phyloP scores from a whole-genome alignment of 2,888 invertebrate genomes.

The Sminthurinus aureus region DNA sequence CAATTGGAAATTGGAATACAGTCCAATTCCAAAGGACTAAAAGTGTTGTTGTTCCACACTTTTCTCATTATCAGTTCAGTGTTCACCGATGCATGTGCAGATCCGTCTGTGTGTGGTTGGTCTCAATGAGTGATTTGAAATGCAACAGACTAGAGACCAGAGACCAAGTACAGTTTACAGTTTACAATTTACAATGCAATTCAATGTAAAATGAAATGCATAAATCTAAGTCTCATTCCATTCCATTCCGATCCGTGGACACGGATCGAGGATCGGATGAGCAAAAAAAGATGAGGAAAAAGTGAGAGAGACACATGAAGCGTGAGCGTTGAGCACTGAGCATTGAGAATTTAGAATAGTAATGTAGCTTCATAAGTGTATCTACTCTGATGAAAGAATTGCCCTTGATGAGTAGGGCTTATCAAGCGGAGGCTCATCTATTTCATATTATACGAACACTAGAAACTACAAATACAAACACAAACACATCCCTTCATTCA shows the following conservation, averaged over 20 bases:
- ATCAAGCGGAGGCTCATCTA: not conserved
- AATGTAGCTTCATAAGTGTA: conserved; percentile 12
- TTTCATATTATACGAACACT: not conserved
- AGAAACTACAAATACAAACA: not conserved
- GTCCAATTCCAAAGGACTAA: not conserved
- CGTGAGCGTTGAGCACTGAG: too few species aligned
- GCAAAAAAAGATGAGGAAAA: not conserved
- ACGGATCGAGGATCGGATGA: too few species aligned
- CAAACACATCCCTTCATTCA: not conserved
- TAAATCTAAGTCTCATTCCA: too few species aligned
- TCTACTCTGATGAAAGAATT: conserved; percentile 32
- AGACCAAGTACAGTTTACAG: too few species aligned
- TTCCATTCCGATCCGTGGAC: too few species aligned
- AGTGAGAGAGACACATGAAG: not conserved
- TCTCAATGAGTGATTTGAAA: conserved; percentile 35
- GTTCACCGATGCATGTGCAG: conserved; percentile 33
- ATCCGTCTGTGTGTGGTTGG: not conserved
- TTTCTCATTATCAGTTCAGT: conserved; percentile 1
- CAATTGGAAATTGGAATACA: too few species aligned
- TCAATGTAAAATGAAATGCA: too few species aligned
- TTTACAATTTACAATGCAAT: too few species aligned
- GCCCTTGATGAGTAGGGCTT: conserved; percentile 30
- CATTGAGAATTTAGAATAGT: too few species aligned
- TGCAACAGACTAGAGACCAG: not conserved
- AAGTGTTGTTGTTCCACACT: conserved; percentile 19